Conservation (phyloP, 1,140 invertebrate genomes). For the Eumaeus atala region DNA sequence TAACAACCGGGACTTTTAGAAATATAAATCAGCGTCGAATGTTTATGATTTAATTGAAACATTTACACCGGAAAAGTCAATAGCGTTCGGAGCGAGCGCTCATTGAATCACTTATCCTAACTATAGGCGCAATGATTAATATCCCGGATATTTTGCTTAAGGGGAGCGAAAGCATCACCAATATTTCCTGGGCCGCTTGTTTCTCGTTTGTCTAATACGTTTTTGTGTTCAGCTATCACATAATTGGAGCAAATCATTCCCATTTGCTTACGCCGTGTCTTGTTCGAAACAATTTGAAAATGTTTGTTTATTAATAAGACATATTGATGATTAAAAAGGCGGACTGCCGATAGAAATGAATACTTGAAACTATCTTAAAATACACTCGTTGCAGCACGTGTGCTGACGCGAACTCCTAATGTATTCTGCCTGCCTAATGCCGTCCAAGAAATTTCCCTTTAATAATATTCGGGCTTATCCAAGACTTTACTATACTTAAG, state of each 20-base stretch:
- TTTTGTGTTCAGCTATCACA: not conserved
- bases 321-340: no score
- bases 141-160: constrained; percentile 60
- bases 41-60: constrained; percentile 48
- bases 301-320: no score
- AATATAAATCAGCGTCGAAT: no score
- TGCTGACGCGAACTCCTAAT: no score
- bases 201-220: constrained; percentile 6
- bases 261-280: not conserved
- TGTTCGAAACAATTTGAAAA: not conserved
- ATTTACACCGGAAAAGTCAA: constrained; percentile 61
- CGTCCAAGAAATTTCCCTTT: no score
- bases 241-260: constrained; percentile 9
- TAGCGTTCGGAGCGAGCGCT: constrained; percentile 42
- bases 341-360: no score
- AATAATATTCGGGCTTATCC: no score
- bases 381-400: no score
- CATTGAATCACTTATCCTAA: constrained; percentile 64
- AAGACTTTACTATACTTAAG: no score
- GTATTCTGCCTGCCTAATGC: no score
- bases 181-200: constrained; percentile 28
- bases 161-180: constrained; percentile 41
- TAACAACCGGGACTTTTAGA: no score
- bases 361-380: no score
- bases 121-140: constrained; percentile 65